Percentiles rank a stretch among this genome's conserved stretches.
Evolutionary conservation across 2,797 vertebrate genomes (phyloP).

Genomic region (Antennarius maculatus): DNA sequence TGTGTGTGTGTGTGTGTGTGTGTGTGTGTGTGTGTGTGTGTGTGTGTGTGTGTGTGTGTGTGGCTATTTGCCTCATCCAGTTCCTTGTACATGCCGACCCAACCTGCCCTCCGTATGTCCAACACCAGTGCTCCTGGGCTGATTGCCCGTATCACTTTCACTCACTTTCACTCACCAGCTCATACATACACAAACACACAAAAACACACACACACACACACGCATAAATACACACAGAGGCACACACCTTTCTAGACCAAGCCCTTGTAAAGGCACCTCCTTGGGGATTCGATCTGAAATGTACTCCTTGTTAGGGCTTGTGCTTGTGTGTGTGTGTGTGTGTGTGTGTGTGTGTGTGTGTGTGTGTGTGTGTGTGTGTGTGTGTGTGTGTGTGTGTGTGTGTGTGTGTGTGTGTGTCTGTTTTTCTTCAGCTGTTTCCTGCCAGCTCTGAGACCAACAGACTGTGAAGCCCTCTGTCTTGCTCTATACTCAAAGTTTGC

Average conservation of each 20-base stretch:
- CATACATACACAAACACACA: constrained; percentile 6
- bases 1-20: constrained; percentile 17
- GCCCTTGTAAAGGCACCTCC: constrained; percentile 76
- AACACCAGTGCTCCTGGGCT: constrained; percentile 65
- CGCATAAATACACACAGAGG: constrained; percentile 17
- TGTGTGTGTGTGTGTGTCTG: constrained; percentile 62
- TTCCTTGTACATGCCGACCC: constrained; percentile 65
- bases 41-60: constrained; percentile 15
- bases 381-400: constrained; percentile 26
- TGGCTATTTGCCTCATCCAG: constrained; percentile 48
- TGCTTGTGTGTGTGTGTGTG: constrained; percentile 29
- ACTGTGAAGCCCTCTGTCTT: constrained; percentile 69
- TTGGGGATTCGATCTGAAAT: constrained; percentile 72
- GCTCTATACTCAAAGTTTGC: constrained; percentile 23
- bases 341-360: constrained; percentile 15
- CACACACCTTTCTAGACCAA: constrained; percentile 73
- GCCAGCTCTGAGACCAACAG: constrained; percentile 69
- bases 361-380: no score
- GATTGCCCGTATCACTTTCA: constrained; percentile 75
- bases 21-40: constrained; percentile 5
- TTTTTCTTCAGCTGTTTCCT: constrained; percentile 85
- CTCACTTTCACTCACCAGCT: constrained; percentile 58
- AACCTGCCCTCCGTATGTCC: constrained; percentile 71
- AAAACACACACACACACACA: constrained; percentile 28
- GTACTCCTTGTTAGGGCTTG: constrained; percentile 70